Conservation (phyloP, 2,888 invertebrate genomes). For the Hydriomena furcata region DNA sequence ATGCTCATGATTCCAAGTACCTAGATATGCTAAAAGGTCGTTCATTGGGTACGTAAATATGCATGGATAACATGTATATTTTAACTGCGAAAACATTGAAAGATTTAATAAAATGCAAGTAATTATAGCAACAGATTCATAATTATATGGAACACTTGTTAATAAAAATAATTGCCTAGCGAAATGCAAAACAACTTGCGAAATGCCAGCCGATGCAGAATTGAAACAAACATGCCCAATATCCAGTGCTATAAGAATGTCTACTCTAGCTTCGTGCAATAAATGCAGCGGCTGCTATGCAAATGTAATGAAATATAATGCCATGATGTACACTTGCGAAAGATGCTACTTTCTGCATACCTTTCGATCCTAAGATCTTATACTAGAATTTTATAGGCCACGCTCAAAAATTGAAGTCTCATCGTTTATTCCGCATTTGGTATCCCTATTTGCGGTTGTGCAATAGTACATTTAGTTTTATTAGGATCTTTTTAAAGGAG, state of each 20-base stretch:
- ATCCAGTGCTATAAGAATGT: slow-evolving; percentile 1
- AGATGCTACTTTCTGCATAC: slow-evolving; percentile 20
- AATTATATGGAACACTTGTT: neutral
- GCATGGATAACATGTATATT: too few relatives aligned
- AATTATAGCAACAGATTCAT: too few relatives aligned
- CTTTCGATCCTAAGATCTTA: slow-evolving; percentile 3
- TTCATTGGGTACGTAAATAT: too few relatives aligned
- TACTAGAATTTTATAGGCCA: neutral
- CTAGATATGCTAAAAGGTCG: too few relatives aligned
- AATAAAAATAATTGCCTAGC: slow-evolving; percentile 7
- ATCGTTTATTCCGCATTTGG: slow-evolving; percentile 1
- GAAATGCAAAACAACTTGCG: slow-evolving; percentile 4
- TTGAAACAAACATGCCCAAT: neutral
- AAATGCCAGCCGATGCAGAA: neutral
- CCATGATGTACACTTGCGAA: slow-evolving; percentile 18
- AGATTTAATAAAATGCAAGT: too few relatives aligned
- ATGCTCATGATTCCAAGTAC: too few relatives aligned
- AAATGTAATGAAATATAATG: slow-evolving; percentile 28
- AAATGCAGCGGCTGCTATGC: slow-evolving; percentile 28
- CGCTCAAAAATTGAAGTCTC: slow-evolving; percentile 5
- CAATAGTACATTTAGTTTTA: too few relatives aligned
- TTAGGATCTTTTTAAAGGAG: too few relatives aligned
- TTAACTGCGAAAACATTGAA: too few relatives aligned
- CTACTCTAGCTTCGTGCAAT: slow-evolving; percentile 2
- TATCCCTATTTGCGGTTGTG: too few relatives aligned